Evolutionary conservation across 2,113 vertebrate species (phyloP).

Genomic region (Ciconia boyciana): DNA sequence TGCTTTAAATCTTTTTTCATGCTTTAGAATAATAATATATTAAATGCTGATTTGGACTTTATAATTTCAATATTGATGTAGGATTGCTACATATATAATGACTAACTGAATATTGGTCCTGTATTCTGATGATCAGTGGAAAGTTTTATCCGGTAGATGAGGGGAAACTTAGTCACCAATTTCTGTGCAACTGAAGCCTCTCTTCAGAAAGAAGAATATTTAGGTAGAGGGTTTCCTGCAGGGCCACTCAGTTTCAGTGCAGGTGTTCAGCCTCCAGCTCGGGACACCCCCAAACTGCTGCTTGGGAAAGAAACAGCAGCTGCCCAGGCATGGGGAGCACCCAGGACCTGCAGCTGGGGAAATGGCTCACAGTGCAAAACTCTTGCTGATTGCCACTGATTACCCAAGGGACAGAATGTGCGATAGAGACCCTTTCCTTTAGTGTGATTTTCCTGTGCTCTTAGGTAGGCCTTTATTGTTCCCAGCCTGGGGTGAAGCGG

Average conservation of each 20-base stretch:
- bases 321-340: neutral
- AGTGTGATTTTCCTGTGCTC: neutral
- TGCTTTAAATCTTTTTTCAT: neutral
- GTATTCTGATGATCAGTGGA: neutral
- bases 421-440: neutral
- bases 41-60: neutral
- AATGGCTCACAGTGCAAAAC: fast-evolving
- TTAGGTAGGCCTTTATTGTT: neutral
- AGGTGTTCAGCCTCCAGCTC: neutral
- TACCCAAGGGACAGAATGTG: neutral
- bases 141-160: neutral
- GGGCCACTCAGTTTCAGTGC: neutral
- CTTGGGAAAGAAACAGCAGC: neutral
- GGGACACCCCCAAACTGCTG: neutral
- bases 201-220: neutral
- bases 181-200: neutral
- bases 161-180: neutral
- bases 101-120: neutral
- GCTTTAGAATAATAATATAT: neutral
- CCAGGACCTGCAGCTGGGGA: neutral
- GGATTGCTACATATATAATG: neutral
- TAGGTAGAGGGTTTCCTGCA: neutral
- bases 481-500: neutral
- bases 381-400: fast-evolving
- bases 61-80: neutral